Base-by-base conservation (phyloP, 2,888 invertebrate species). In the Sesia apiformis region DNA sequence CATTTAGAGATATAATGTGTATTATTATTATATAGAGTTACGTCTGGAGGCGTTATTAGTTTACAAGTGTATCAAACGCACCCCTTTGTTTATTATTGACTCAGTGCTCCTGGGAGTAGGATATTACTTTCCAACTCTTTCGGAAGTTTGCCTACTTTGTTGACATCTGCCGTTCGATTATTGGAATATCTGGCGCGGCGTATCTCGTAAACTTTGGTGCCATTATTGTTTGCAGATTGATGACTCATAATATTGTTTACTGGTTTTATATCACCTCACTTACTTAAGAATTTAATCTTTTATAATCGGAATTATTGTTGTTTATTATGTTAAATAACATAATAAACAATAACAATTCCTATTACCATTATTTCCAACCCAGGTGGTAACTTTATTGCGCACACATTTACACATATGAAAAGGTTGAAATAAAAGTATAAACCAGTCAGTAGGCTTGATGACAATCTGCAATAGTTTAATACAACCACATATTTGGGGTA, bases 121-220 rank as follows among this genome's bases (percentile, higher is more conserved):
- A 76, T 78, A 80, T 78, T 80, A 77, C 87, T 89, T 88, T 81
- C 77, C 79, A 89, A 89, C 88, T 89, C 88, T 89, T 89, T 86
- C 85, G 85, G 82, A 87, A 86, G 87, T 88, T 87, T 86, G 75
- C 82, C 71, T 77, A 77, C 81, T 76, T 80, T 86, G 83, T 88
- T 87, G 85, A 87, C 86, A 84, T 84, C 85, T 85, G 82, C 76
- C 74, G 74, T 74, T 76, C 78, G 81, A 84, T 83, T 82, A 83
- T 85, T 83, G 84, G 79, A 78, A 82, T 80, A 74, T 76, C 68
- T 71, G 70, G 46, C n/a, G 23, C 66, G 68, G 8, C 46, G 65
- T 70, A 73, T 80, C 80, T 72, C 70, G 72, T 74, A 80, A 75
- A 79, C 73, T 78, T 75, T 64, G 68, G 63, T 67, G 63, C 64